These are phyloP conservation scores for Galemys pyrenaicus DNA, from an alignment of 2,113 vertebrate genomes.

Conservation along the genomic window DNA sequence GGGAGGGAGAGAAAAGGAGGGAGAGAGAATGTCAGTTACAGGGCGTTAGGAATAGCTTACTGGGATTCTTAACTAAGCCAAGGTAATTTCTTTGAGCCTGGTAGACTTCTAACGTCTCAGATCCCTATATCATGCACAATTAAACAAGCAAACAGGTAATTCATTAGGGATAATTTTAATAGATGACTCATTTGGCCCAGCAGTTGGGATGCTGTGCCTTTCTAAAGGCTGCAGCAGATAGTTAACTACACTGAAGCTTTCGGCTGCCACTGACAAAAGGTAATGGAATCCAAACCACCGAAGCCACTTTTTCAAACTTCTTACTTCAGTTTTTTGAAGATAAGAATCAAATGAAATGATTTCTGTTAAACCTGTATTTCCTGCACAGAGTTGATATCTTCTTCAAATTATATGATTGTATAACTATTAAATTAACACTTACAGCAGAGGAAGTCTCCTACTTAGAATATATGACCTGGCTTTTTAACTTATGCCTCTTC, in stretches of 20 bases:
- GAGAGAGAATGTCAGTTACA: too few relatives aligned
- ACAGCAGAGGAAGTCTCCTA: background rate
- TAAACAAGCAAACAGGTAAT: constrained; percentile 61
- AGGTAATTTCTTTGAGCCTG: background rate
- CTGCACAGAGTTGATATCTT: constrained; percentile 22
- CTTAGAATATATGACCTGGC: background rate
- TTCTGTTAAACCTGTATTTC: constrained; percentile 70
- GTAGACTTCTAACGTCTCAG: background rate
- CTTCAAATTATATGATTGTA: constrained; percentile 33
- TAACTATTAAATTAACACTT: background rate
- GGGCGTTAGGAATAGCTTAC: background rate
- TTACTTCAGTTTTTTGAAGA: constrained; percentile 47
- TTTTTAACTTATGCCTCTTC: background rate
- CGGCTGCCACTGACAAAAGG: constrained; percentile 7
- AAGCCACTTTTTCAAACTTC: constrained; percentile 37
- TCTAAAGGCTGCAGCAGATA: constrained; percentile 6
- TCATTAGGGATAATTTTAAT: constrained; percentile 67
- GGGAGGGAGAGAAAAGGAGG: too few relatives aligned
- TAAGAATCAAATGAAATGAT: constrained; percentile 67
- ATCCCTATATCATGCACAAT: background rate
- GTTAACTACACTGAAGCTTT: constrained; percentile 43
- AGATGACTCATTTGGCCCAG: constrained; percentile 65
- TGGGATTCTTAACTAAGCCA: background rate
- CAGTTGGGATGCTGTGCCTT: constrained; percentile 28
- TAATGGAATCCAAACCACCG: constrained; percentile 47